Evolutionary conservation across 2,797 vertebrate genomes (phyloP).

Genomic region (Pantherophis alleghaniensis): DNA sequence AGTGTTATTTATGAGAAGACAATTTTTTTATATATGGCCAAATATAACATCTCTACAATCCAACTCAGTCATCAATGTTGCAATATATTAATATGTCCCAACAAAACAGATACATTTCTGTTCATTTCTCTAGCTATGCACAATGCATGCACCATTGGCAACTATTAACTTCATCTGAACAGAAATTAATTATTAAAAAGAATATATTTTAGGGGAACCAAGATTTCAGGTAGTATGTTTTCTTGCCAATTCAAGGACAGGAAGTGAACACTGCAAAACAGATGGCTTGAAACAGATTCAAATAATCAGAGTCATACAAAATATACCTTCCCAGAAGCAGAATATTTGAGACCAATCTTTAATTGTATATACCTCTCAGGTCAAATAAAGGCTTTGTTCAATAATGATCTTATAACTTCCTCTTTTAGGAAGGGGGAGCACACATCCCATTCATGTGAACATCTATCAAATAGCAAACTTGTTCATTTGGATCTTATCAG

Average conservation of each 20-base stretch:
- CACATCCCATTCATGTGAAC: neutral
- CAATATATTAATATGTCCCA: neutral
- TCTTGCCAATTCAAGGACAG: neutral
- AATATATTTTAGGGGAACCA: neutral
- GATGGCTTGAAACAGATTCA: neutral
- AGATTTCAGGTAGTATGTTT: neutral
- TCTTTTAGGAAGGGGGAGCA: neutral
- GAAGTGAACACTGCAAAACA: neutral
- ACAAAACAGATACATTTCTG: neutral
- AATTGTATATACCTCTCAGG: neutral
- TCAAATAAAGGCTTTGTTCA: neutral
- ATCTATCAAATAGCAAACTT: neutral
- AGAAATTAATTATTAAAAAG: neutral
- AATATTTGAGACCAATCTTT: neutral
- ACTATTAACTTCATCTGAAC: neutral
- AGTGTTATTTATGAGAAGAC: conserved; percentile 8
- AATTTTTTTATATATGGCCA: conserved; percentile 46
- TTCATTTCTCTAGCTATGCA: neutral
- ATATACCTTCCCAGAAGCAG: neutral
- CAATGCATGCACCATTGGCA: neutral
- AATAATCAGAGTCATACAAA: neutral
- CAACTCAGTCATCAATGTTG: neutral
- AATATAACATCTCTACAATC: conserved; percentile 32
- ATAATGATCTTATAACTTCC: neutral
- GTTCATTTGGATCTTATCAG: too few species aligned